These are phyloP conservation scores for Labroides dimidiatus DNA, from an alignment of 2,797 vertebrate species.

Conservation along the genomic window DNA sequence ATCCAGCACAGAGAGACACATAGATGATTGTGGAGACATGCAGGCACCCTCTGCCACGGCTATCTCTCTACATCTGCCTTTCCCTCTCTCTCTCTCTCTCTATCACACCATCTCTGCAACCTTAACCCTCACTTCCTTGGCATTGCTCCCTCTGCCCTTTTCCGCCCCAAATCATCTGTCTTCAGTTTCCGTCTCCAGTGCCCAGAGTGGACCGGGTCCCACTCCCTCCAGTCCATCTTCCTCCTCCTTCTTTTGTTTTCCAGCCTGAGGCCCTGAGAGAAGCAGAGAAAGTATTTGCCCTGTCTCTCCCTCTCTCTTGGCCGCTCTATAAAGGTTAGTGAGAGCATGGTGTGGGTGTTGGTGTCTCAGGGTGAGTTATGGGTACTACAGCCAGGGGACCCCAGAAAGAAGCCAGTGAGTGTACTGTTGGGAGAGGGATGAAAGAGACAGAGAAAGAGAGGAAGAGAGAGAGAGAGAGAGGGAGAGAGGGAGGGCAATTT, in stretches of 20 bases:
- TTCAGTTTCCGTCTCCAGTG: conserved; percentile 56
- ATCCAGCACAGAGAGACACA: conserved; percentile 77
- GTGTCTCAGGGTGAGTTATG: conserved; percentile 86
- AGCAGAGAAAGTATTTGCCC: conserved; percentile 80
- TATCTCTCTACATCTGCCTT: conserved; percentile 65
- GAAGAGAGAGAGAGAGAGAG: conserved; percentile 59
- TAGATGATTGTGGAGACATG: conserved; percentile 76
- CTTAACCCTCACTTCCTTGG: conserved; percentile 58
- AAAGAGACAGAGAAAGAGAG: conserved; percentile 74
- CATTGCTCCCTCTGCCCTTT: conserved; percentile 39
- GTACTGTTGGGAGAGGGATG: conserved; percentile 82
- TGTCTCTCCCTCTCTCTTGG: conserved; percentile 75
- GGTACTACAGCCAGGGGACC: conserved; percentile 84
- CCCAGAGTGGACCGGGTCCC: conserved; percentile 52
- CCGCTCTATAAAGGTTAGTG: conserved; percentile 81
- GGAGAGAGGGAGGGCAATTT: conserved; percentile 79
- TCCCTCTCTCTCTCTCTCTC: conserved; percentile 26
- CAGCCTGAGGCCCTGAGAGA: conserved; percentile 67
- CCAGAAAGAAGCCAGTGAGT: conserved; percentile 80
- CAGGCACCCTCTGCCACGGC: conserved; percentile 77
- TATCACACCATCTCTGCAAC: conserved; percentile 50
- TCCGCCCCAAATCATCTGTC: conserved; percentile 53
- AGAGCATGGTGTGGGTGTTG: conserved; percentile 84
- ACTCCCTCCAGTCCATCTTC: conserved; percentile 54
- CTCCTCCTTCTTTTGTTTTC: conserved; percentile 59